A percentile compares a stretch with the other conserved stretches of the same genome.
phyloP scores from a whole-genome alignment of 2,888 invertebrate genomes.

The Mimas tiliae region DNA sequence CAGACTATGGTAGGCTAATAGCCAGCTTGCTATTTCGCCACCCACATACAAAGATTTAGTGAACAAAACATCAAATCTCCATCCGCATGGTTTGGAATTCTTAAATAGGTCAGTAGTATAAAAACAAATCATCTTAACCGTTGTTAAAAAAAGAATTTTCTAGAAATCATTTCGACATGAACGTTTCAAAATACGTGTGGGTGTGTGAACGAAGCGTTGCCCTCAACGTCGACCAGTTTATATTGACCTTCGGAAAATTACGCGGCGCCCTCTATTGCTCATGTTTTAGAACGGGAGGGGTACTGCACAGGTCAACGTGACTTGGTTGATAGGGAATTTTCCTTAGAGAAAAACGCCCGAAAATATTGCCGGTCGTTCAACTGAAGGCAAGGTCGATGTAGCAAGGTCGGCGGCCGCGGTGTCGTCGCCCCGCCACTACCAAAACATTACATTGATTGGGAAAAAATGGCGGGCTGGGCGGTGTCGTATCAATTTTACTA shows the following conservation, averaged over 20 bases:
- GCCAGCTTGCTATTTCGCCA: constrained; percentile 13
- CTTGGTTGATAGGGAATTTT: constrained; percentile 66
- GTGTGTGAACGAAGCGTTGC: constrained; percentile 62
- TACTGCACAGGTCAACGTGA: constrained; percentile 49
- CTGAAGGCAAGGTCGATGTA: constrained; percentile 67
- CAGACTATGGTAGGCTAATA: constrained; percentile 6
- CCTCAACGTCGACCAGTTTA: constrained; percentile 40
- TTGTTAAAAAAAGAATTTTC: constrained; percentile 39
- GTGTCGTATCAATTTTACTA: constrained; percentile 13
- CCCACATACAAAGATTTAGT: not conserved
- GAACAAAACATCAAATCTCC: not conserved
- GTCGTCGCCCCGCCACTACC: constrained; percentile 51
- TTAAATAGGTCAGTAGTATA: constrained; percentile 30
- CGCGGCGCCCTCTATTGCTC: constrained; percentile 26
- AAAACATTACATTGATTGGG: constrained; percentile 56
- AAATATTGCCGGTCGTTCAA: constrained; percentile 69
- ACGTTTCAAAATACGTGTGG: constrained; percentile 47
- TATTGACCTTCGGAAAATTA: constrained; percentile 40
- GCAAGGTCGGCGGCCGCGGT: constrained; percentile 69
- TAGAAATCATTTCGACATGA: constrained; percentile 36
- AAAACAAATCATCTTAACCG: constrained; percentile 21
- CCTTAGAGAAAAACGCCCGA: constrained; percentile 76
- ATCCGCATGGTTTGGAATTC: constrained; percentile 7
- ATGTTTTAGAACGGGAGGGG: constrained; percentile 29
- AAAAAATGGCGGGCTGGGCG: constrained; percentile 23